Percentiles rank a stretch among this genome's conserved stretches.
Conservation (phyloP, 2,113 vertebrate genomes). For the Drymodes brunneopygia region DNA sequence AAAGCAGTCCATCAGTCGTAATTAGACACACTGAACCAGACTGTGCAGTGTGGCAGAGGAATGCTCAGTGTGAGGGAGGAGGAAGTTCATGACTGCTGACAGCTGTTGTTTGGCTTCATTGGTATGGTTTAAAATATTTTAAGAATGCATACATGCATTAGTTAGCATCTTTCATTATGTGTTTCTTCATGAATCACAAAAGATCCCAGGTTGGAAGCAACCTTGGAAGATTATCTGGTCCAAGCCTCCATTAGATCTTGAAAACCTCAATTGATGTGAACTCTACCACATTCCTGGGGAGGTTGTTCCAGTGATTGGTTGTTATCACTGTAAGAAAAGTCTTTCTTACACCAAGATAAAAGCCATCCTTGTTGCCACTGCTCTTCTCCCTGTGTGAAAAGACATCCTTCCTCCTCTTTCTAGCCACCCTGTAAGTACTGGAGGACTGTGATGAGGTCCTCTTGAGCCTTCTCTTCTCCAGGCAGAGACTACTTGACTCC, state of each 20-base stretch:
- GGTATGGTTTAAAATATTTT: neutral
- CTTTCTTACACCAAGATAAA: neutral
- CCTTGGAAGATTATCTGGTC: neutral
- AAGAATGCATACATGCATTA: neutral
- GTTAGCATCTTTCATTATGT: neutral
- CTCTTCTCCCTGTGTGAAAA: neutral
- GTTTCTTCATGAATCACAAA: neutral
- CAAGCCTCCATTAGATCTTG: accelerated
- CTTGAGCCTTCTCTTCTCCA: neutral
- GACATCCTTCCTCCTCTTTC: neutral
- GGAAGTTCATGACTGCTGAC: neutral
- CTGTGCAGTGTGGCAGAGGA: neutral
- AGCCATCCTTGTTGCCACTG: no score
- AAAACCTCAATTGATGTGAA: neutral
- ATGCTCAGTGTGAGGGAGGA: neutral
- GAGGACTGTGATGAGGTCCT: neutral
- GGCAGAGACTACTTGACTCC: neutral
- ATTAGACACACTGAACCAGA: neutral
- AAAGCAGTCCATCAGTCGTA: neutral
- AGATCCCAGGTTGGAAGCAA: neutral
- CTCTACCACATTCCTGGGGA: neutral
- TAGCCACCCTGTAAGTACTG: neutral
- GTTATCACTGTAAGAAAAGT: neutral
- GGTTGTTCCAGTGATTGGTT: neutral
- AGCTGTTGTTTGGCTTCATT: neutral